phyloP scores from a whole-genome alignment of 2,113 vertebrate genomes.

The Gallinago undulata region DNA sequence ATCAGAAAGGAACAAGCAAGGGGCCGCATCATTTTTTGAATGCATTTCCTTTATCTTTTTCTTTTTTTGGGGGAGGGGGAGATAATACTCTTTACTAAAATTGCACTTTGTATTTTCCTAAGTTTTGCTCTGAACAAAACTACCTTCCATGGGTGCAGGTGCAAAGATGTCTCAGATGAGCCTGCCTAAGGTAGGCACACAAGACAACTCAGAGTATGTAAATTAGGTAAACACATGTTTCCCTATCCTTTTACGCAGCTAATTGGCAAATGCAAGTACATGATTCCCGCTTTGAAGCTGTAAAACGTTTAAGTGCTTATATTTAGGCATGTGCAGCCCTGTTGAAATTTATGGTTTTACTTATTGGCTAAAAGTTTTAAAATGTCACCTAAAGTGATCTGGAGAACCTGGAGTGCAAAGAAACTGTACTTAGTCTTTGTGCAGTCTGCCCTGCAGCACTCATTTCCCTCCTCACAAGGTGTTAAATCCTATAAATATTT shows the following conservation, averaged over 20 bases:
- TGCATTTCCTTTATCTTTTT: not conserved
- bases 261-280: not conserved
- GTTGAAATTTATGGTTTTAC: not conserved
- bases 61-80: not conserved
- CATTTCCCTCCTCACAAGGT: not conserved
- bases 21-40: not conserved
- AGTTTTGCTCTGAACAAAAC: not conserved
- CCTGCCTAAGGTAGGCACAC: not conserved
- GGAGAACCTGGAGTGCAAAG: not conserved
- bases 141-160: not conserved
- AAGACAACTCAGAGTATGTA: not conserved
- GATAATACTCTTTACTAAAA: not conserved
- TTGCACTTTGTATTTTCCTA: not conserved
- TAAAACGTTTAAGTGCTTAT: not conserved
- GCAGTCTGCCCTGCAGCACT: not conserved
- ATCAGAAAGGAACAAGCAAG: not conserved
- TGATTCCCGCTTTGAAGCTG: not conserved
- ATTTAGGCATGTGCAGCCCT: rapidly evolving
- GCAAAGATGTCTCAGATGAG: not conserved
- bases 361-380: not conserved
- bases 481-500: not conserved
- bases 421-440: not conserved
- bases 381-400: not conserved
- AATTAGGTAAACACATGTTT: not conserved
- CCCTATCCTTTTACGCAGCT: not conserved